Conservation (phyloP, 1,140 invertebrate genomes). For the Lordiphosa clarofinis region DNA sequence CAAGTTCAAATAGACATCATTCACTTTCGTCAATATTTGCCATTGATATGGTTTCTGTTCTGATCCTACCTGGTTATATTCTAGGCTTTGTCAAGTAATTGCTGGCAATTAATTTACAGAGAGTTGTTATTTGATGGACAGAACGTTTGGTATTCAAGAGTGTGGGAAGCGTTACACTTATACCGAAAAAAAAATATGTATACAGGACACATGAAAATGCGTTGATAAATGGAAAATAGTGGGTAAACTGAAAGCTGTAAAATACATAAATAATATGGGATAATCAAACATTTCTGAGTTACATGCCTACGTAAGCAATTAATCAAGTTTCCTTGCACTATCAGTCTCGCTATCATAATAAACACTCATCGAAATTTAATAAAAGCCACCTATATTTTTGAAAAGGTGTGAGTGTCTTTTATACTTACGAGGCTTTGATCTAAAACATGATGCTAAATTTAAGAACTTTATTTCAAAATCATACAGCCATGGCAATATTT, state of each 20-base stretch:
- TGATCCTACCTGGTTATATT: conserved; percentile 20
- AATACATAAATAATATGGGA: too few relatives aligned
- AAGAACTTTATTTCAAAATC: too few relatives aligned
- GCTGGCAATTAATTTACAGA: conserved; percentile 53
- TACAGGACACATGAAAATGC: not conserved
- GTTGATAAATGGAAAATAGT: conserved; percentile 1
- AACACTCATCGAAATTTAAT: too few relatives aligned
- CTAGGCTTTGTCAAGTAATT: conserved; percentile 40
- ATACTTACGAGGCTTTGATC: too few relatives aligned
- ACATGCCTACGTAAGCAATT: too few relatives aligned
- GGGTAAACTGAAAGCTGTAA: not conserved
- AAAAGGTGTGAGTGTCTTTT: too few relatives aligned
- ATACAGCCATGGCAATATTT: too few relatives aligned
- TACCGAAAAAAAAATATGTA: not conserved
- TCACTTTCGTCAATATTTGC: conserved; percentile 25
- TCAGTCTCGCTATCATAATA: not conserved
- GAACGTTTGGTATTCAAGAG: conserved; percentile 12
- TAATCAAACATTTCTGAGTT: too few relatives aligned
- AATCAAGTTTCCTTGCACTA: not conserved
- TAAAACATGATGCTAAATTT: too few relatives aligned
- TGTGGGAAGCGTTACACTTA: conserved; percentile 20
- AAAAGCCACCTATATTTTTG: too few relatives aligned
- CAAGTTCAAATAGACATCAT: conserved; percentile 48
- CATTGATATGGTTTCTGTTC: conserved; percentile 6
- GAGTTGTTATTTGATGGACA: conserved; percentile 11